Evolutionary conservation across 2,113 vertebrate genomes (phyloP), one percentile per base, ranked within the genome.

Genomic region (Cettia cetti): DNA sequence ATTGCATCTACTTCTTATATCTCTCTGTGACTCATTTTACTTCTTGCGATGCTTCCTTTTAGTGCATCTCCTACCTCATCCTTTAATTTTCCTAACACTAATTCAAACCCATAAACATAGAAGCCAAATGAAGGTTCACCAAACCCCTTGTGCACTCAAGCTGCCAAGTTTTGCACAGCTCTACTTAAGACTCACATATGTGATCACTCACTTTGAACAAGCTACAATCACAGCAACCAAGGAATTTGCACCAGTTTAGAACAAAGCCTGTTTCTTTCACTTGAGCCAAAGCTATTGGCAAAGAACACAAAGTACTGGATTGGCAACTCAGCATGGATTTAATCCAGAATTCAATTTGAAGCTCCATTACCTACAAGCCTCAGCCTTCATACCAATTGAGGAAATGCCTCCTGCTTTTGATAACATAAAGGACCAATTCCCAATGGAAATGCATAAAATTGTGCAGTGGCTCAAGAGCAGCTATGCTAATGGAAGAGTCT

Each of bases 311-410:
- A 76, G 63, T 95, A 64, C 81, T 94, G 80, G 72, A 95, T 95
- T 95, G 89, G 96, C 86, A 95, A 93, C 57, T 94, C 39, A 77
- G 59, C 89, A 96, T 89, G 70, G 66, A 74, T 95, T 91, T 96
- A 97, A 96, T 97, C 96, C 96, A 97, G 96, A 97, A 97, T 97
- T 97, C 96, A 97, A 96, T 97, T 97, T 97, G 95, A 97, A 97
- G 96, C 96, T 97, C 96, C 95, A 97, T 97, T 97, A 97, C 96
- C 96, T 97, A 93, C 94, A 97, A 96, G 92, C 90, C 93, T 94
- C 96, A 97, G 96, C 96, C 92, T 94, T 93, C 86, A 39, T 95
- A 96, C 82, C 93, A 95, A 86, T 71, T 90, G 95, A 96, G 94
- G 94, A 96, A 97, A 96, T 94, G 95, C 86, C 84, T 95, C 94